Base-by-base conservation (phyloP, 2,888 invertebrate species). In the Priocnemis perturbator region DNA sequence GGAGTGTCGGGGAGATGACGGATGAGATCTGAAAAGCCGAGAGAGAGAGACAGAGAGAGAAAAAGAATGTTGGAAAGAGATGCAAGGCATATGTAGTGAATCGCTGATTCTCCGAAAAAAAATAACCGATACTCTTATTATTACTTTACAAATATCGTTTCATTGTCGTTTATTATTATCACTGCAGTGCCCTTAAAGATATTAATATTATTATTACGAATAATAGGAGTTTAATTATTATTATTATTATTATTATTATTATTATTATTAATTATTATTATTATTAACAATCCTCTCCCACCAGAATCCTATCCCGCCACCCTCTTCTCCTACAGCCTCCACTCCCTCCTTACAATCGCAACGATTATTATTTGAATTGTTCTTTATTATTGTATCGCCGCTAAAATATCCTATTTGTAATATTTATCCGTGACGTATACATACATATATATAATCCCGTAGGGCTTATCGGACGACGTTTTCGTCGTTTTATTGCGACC, bases 401-500 rank as follows among this genome's bases (percentile, higher is more conserved):
- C 50, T 50, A 50, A 50, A 37, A 55, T 55, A 23, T 55, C 23
- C 48, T 48, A 61, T 21, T 50, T 52, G 58, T 57, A 20, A 64
- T 64, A 58, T 58, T 64, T 64, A 58, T 61, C 19, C 37, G 61
- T 61, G 44, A 61, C 52, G 30, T 61, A 26, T 52, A 61, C 30
- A 26, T 52, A 61, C 30, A 52, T 60, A 61, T 61, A 61, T 52
- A 52, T 60, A 61, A 50, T 61, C 53, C 53, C 61, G 23, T 77
- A 78, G 74, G 74, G 71, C 73, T 58, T 81, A 76, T 77, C 77
- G 75, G 71, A 78, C 79, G 65, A 68, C 77, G 73, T 73, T 77
- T 68, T 69, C 77, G 68, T 75, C 73, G 69, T 74, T 67, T 75
- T 73, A 77, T 74, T 81, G 73, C 67, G 71, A 74, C 63, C 71